Percentiles rank a stretch among this genome's conserved stretches.
Conservation (phyloP, 1,140 invertebrate genomes). For the Lineus longissimus region DNA sequence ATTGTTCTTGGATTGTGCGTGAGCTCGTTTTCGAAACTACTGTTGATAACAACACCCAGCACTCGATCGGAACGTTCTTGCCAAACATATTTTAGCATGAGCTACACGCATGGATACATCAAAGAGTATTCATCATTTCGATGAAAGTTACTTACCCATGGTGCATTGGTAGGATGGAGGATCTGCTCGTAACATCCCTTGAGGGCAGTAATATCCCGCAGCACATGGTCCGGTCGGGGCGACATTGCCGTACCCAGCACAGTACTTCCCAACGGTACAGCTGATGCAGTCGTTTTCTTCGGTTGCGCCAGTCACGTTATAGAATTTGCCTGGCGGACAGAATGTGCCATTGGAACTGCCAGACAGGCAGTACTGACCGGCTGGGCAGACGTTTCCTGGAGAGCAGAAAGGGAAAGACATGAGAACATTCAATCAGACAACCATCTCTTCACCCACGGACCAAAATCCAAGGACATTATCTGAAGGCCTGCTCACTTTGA, state of each 20-base stretch:
- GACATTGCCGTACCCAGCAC: constrained; percentile 38
- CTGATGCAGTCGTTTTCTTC: constrained; percentile 29
- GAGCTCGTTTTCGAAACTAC: too few species aligned
- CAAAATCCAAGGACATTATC: too few species aligned
- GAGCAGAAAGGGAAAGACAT: constrained; percentile 1
- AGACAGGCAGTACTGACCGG: constrained; percentile 37
- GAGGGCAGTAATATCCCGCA: constrained; percentile 42
- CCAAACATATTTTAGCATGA: too few species aligned
- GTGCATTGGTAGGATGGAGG: neutral
- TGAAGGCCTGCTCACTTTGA: too few species aligned
- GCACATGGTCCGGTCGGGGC: constrained; percentile 31
- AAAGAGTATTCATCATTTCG: too few species aligned
- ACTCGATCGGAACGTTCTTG: too few species aligned
- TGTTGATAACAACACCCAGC: too few species aligned
- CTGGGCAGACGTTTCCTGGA: constrained; percentile 38
- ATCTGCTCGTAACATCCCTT: constrained; percentile 25
- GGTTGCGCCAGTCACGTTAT: constrained; percentile 30
- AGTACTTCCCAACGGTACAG: constrained; percentile 38
- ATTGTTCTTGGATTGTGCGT: neutral
- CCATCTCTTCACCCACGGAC: too few species aligned
- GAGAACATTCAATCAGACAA: neutral
- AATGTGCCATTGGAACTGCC: constrained; percentile 37
- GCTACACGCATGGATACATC: too few species aligned
- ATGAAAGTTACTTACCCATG: neutral
- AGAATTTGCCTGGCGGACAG: constrained; percentile 42